These are phyloP conservation scores for Drosophila aff. DNA, from an alignment of 1,140 invertebrate species.

Conservation along the genomic window DNA sequence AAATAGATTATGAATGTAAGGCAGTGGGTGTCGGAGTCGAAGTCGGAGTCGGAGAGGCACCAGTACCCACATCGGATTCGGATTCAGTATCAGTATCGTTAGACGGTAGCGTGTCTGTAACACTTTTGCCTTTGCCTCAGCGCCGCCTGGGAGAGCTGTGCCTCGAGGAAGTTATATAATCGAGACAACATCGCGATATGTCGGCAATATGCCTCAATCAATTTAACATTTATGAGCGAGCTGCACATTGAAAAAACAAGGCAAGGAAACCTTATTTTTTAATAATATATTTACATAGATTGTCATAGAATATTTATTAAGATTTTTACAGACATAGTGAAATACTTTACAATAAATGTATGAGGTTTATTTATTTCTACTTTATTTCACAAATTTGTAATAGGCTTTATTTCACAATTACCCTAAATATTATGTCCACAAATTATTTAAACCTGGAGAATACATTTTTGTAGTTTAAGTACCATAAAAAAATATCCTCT, in stretches of 20 bases:
- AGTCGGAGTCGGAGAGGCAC: constrained; percentile 13
- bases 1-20: constrained; percentile 83
- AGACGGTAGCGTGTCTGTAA: constrained; percentile 79
- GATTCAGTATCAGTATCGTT: constrained; percentile 51
- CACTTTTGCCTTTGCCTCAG: constrained; percentile 59
- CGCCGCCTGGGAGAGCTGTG: constrained; percentile 41
- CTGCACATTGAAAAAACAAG: constrained; percentile 15
- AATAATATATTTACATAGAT: not conserved
- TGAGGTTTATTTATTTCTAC: not conserved
- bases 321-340: not conserved
- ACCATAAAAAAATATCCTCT: not conserved
- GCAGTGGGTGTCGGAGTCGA: constrained; percentile 70
- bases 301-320: no score
- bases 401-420: not conserved
- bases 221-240: constrained; percentile 76
- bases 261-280: not conserved
- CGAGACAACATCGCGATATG: constrained; percentile 63
- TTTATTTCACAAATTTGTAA: no score
- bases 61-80: constrained; percentile 32
- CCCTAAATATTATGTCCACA: not conserved
- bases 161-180: constrained; percentile 81
- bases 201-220: constrained; percentile 74
- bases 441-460: not conserved
- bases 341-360: not conserved
- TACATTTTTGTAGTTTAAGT: not conserved